A percentile compares a stretch with the other conserved stretches of the same genome.
phyloP scores from a whole-genome alignment of 2,113 vertebrate species.

The Myotis lucifugus region DNA sequence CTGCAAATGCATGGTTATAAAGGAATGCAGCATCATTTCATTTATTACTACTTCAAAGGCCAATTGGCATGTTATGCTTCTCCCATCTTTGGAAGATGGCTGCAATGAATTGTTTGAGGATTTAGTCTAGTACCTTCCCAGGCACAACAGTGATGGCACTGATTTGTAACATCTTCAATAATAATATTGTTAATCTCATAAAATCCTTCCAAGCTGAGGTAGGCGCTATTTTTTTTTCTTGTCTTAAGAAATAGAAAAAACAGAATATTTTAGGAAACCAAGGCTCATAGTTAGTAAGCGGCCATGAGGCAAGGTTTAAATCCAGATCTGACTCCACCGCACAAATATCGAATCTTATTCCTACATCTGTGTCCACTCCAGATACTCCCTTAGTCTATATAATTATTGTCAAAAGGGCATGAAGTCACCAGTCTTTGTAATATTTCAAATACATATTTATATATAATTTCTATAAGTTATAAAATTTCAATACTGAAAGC shows the following conservation, averaged over 20 bases:
- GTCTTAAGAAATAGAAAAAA: slow-evolving; percentile 24
- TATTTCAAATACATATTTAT: slow-evolving; percentile 24
- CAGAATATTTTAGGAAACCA: not conserved
- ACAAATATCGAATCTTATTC: not conserved
- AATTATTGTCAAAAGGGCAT: not conserved
- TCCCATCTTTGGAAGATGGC: not conserved
- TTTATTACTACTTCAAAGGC: not conserved
- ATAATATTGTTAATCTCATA: not conserved
- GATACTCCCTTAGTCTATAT: not conserved
- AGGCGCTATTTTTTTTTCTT: not conserved
- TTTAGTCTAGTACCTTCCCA: not conserved
- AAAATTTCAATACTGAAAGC: slow-evolving; percentile 20
- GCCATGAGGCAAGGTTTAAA: not conserved
- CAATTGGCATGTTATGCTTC: not conserved
- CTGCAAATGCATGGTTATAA: slow-evolving; percentile 5
- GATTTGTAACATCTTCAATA: not conserved
- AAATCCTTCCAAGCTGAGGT: not conserved
- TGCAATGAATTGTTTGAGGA: not conserved
- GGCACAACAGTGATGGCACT: not conserved
- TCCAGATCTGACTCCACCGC: not conserved
- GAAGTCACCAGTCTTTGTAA: not conserved
- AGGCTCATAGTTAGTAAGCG: not conserved
- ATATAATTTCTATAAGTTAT: not conserved
- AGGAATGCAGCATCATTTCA: not conserved
- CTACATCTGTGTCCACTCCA: not conserved